These are phyloP conservation scores for Ridgeia piscesae DNA, from an alignment of 1,140 invertebrate species.

Conservation along the genomic window DNA sequence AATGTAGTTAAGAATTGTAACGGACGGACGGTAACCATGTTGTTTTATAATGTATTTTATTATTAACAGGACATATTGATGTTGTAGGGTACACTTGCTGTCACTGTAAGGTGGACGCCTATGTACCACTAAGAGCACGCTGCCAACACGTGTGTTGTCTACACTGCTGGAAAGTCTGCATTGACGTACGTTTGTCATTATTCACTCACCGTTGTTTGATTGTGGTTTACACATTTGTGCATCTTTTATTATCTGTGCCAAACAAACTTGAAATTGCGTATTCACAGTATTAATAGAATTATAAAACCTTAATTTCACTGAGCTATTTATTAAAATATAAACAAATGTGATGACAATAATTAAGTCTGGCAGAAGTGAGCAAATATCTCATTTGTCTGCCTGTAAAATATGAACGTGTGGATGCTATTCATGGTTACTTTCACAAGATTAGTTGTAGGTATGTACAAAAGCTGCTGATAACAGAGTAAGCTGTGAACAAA, in stretches of 20 bases:
- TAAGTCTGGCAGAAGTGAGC: neutral
- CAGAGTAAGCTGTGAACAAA: neutral
- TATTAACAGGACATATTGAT: neutral
- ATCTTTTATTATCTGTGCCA: neutral
- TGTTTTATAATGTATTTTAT: neutral
- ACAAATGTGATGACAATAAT: neutral
- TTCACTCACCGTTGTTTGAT: neutral
- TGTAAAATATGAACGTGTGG: neutral
- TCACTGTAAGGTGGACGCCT: conserved; percentile 37
- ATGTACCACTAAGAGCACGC: conserved; percentile 38
- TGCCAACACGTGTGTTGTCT: conserved; percentile 49
- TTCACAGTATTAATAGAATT: neutral
- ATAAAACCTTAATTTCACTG: neutral
- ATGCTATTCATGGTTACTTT: neutral
- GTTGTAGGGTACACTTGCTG: conserved; percentile 42
- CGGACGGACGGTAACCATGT: no score
- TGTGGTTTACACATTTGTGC: neutral
- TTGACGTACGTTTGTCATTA: conserved; percentile 36
- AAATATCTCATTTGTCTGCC: neutral
- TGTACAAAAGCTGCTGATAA: neutral
- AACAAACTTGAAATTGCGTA: neutral
- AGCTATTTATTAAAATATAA: neutral
- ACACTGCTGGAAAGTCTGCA: conserved; percentile 43
- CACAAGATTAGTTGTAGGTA: neutral
- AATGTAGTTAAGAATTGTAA: no score